Percentiles rank a stretch among this genome's conserved stretches.
These are phyloP conservation scores for Bombus soroeensis DNA, from an alignment of 1,140 invertebrate genomes.

Conservation along the genomic window DNA sequence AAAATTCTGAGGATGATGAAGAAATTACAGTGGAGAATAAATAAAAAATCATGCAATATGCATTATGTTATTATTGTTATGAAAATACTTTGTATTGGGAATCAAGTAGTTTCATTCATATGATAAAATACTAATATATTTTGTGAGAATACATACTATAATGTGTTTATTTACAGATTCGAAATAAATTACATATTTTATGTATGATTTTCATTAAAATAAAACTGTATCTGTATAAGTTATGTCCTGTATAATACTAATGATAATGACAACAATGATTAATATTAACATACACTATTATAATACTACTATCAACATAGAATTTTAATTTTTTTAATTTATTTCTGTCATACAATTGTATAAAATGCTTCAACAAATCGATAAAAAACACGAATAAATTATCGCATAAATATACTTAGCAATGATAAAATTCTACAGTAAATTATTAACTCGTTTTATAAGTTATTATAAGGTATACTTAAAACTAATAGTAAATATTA, in stretches of 20 bases:
- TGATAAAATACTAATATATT: not conserved
- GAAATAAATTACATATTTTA: conserved; percentile 23
- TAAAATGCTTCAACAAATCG: conserved; percentile 7
- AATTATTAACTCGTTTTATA: not conserved
- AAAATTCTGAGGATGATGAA: conserved; percentile 78
- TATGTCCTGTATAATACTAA: not conserved
- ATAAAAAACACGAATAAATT: conserved; percentile 37
- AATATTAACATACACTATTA: not conserved
- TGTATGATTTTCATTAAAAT: conserved; percentile 1
- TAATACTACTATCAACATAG: conserved; percentile 13
- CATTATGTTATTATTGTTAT: not conserved
- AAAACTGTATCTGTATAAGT: conserved; percentile 17
- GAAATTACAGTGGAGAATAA: not conserved
- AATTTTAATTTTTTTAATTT: not conserved
- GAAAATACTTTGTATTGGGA: not conserved
- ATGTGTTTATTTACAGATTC: conserved; percentile 40
- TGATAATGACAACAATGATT: conserved; percentile 8
- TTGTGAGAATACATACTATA: not conserved
- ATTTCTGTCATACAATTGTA: conserved; percentile 29
- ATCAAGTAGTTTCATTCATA: not conserved
- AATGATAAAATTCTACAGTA: not conserved
- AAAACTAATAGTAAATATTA: conserved; percentile 18
- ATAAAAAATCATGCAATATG: not conserved
- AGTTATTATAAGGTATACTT: conserved; percentile 7
- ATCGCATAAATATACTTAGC: conserved; percentile 35